Conservation (phyloP, 2,888 invertebrate genomes). For the Mythimna vitellina region DNA sequence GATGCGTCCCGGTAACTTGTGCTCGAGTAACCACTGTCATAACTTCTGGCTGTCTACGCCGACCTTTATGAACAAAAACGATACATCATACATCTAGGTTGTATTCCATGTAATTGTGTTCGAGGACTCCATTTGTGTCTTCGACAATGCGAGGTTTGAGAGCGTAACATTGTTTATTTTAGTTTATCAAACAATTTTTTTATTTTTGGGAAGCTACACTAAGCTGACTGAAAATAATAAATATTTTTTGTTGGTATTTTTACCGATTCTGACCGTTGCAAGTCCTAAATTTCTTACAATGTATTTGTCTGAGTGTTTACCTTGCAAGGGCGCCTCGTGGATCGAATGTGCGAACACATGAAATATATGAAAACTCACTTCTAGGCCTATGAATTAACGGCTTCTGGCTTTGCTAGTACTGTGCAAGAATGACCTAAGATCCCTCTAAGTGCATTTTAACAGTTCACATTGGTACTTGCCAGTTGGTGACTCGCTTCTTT, state of each 20-base stretch:
- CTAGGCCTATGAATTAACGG: background rate
- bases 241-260: background rate
- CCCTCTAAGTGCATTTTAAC: background rate
- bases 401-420: background rate
- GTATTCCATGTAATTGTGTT: background rate
- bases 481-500: background rate
- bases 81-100: background rate
- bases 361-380: background rate
- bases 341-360: background rate
- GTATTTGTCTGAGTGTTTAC: background rate
- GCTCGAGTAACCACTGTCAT: background rate
- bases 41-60: background rate
- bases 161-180: background rate
- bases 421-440: background rate
- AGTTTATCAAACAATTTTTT: background rate
- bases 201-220: background rate
- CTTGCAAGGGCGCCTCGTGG: background rate
- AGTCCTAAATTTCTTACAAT: background rate
- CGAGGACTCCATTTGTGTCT: background rate
- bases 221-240: background rate
- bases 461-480: background rate
- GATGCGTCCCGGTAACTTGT: background rate
- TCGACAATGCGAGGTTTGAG: background rate
- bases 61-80: conserved; percentile 3
- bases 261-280: background rate